Conservation (phyloP, 2,888 invertebrate species). For the Cerastis rubricosa region DNA sequence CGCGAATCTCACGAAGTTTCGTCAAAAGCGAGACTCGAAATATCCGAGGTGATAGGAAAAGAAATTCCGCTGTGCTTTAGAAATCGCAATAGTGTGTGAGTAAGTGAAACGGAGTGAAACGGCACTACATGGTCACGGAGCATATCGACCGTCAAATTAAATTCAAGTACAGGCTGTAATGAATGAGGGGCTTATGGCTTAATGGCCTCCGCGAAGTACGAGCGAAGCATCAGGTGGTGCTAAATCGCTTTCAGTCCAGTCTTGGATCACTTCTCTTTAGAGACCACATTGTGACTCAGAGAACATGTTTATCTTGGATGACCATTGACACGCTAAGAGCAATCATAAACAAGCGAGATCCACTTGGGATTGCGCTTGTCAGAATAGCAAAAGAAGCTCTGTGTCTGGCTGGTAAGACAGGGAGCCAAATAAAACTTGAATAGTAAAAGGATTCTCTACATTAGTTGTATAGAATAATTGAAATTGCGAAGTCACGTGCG, state of each 20-base stretch:
- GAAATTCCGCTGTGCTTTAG: slow-evolving; percentile 79
- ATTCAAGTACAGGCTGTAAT: slow-evolving; percentile 81
- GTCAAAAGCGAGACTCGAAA: slow-evolving; percentile 53
- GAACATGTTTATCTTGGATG: neutral
- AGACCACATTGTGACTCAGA: neutral
- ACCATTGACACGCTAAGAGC: neutral
- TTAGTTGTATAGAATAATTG: slow-evolving; percentile 36
- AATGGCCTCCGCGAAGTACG: slow-evolving; percentile 30
- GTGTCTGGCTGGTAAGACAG: neutral
- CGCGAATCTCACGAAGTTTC: slow-evolving; percentile 46
- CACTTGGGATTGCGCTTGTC: neutral
- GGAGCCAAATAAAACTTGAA: slow-evolving; percentile 15
- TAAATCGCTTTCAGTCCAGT: neutral
- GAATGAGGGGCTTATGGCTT: slow-evolving; percentile 64
- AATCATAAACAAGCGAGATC: neutral
- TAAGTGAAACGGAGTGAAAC: slow-evolving; percentile 86
- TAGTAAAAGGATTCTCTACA: neutral
- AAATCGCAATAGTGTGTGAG: slow-evolving; percentile 79
- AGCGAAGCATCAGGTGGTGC: slow-evolving; percentile 21
- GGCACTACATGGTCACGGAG: slow-evolving; percentile 82
- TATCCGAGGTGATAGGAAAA: slow-evolving; percentile 75
- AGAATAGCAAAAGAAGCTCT: neutral
- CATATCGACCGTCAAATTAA: slow-evolving; percentile 88
- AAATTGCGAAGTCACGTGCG: slow-evolving; percentile 60
- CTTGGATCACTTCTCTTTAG: neutral